Base-by-base conservation (phyloP, 2,888 invertebrate species). In the Cheilosia vulpina region DNA sequence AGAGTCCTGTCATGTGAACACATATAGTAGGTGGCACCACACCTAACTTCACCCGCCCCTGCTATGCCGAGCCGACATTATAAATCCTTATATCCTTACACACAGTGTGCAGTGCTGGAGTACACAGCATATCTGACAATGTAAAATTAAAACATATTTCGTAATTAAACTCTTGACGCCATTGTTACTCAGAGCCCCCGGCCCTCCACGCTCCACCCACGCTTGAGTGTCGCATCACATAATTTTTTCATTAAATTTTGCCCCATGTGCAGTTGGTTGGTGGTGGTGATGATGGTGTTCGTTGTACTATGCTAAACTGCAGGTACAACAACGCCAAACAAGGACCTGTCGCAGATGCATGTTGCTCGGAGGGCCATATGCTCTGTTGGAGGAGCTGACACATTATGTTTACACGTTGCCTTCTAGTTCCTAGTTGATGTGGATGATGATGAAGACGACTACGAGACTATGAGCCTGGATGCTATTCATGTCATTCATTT, bases 161-260 rank as follows among this genome's bases (percentile, higher is more conserved):
- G 88, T 88, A 88, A 88, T 88, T 88, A 88, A 88, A 88, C 88
- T 88, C 87, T 88, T 87, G 88, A 80, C 87, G 88, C 88, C 87
- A 88, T 88, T 88, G 87, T 88, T 88, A 75, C 77, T 34, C 17
- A 71, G 53, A 43, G 50, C 58, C 41, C 75, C 38, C 62, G 43
- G 52, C 17, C 53, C 19, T 24, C 57, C 43, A 27, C 15, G 47
- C 19, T 24, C 57, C 43, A 38, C 47, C 47, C 63, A 77, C 31
- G 47, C 27, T 53, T 31, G 45, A 65, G 84, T 76, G 80, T 76
- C 84, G 80, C 84, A 80, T 84, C 84, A 65, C 80, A 84, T 80
- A 84, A 84, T 84, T 80, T 84, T 79, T 84, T 84, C 84, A 84
- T 84, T 71, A 66, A 84, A 84, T 84, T 84, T 57, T 75, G 52